Evolutionary conservation across 1,140 invertebrate genomes (phyloP).

Genomic region (Hetaerina americana): DNA sequence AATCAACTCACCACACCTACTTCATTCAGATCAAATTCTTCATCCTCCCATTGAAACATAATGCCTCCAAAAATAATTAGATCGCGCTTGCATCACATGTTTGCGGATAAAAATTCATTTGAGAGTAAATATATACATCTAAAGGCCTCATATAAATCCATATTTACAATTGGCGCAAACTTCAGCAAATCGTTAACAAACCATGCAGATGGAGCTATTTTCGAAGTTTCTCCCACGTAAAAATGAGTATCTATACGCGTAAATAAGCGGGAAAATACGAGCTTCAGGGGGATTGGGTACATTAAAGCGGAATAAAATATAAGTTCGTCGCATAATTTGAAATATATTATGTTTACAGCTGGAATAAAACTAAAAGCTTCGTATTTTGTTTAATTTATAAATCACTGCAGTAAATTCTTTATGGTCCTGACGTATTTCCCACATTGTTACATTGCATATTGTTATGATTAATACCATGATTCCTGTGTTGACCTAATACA

Average conservation of each 20-base stretch:
- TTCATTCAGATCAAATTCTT: neutral
- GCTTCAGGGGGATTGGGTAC: too few relatives aligned
- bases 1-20: neutral
- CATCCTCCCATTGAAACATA: neutral
- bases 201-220: neutral
- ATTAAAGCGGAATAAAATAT: too few relatives aligned
- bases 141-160: neutral
- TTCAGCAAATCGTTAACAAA: neutral
- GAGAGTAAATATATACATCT: neutral
- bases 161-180: neutral
- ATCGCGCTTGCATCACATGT: neutral
- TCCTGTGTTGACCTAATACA: too few relatives aligned
- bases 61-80: neutral
- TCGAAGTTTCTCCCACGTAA: neutral
- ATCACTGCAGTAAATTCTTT: too few relatives aligned
- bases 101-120: too few relatives aligned
- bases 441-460: too few relatives aligned
- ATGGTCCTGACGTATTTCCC: too few relatives aligned
- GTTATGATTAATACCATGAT: too few relatives aligned
- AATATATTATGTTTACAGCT: too few relatives aligned
- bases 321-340: too few relatives aligned
- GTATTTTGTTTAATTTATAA: too few relatives aligned
- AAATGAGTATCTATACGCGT: neutral
- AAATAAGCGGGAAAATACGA: neutral
- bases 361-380: too few relatives aligned